Evolutionary conservation across 2,888 invertebrate species (phyloP).

Genomic region (Hetaerina titia): DNA sequence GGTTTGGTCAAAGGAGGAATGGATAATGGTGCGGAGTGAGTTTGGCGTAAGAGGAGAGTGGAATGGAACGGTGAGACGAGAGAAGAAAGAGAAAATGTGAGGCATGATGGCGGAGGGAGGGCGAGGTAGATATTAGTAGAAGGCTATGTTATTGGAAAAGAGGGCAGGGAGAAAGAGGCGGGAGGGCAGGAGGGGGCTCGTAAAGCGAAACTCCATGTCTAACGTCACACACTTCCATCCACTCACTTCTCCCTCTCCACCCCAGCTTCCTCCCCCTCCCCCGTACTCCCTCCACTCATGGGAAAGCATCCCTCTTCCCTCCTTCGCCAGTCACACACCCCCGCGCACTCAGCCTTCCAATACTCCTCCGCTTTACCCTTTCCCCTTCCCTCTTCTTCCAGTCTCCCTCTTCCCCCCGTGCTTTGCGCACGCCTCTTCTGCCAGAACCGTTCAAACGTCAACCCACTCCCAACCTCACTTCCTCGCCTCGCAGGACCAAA

Average conservation of each 20-base stretch:
- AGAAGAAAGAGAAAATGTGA: not conserved
- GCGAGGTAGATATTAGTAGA: conserved; percentile 75
- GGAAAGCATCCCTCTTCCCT: conserved; percentile 47
- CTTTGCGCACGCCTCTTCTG: not conserved
- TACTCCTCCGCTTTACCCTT: not conserved
- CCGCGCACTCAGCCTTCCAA: conserved; percentile 18
- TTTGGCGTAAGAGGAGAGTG: conserved; percentile 75
- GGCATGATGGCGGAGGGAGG: conserved; percentile 73
- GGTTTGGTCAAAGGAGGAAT: not conserved
- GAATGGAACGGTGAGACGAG: conserved; percentile 72
- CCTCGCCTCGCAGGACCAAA: not conserved
- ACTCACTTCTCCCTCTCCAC: conserved; percentile 15
- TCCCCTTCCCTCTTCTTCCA: not conserved
- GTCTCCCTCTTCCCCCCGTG: not conserved
- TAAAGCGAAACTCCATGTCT: conserved; percentile 68
- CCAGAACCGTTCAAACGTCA: not conserved
- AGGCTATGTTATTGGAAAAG: conserved; percentile 71
- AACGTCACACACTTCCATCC: conserved; percentile 56
- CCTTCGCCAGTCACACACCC: conserved; percentile 44
- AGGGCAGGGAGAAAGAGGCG: not conserved
- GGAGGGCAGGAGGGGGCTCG: conserved; percentile 17
- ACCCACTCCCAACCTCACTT: not conserved
- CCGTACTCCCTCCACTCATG: conserved; percentile 23
- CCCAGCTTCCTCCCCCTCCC: not conserved
- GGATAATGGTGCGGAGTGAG: not conserved